Percentiles rank a stretch among this genome's conserved stretches.
phyloP scores from a whole-genome alignment of 2,797 vertebrate genomes.

The Jordanella pulchra region DNA sequence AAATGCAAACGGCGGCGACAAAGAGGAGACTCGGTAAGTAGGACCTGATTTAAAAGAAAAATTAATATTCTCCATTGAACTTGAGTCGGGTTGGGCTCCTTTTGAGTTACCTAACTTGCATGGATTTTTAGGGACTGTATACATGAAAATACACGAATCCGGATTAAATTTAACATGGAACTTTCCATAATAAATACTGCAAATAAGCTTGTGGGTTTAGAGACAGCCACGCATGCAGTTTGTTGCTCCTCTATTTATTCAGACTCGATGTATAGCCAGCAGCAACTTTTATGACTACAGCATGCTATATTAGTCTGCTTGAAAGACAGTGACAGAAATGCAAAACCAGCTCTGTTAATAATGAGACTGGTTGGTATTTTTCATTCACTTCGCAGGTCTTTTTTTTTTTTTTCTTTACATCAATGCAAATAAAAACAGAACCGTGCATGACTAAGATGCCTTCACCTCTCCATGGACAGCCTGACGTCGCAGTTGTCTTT shows the following conservation, averaged over 20 bases:
- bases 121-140: rapidly evolving
- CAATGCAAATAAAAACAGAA: not conserved
- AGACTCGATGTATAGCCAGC: conserved; percentile 10
- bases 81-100: conserved; percentile 34
- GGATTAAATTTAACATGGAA: not conserved
- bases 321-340: not conserved
- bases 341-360: not conserved
- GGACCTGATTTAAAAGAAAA: conserved; percentile 30
- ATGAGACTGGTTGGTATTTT: not conserved
- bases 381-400: conserved; percentile 27
- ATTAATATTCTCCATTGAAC: conserved; percentile 39
- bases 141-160: not conserved
- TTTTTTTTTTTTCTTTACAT: conserved; percentile 1
- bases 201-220: not conserved
- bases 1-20: conserved; percentile 77
- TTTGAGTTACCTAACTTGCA: conserved; percentile 36
- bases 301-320: not conserved
- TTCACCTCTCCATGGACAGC: conserved; percentile 32
- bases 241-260: conserved; percentile 37
- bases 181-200: not conserved
- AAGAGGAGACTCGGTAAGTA: conserved; percentile 79
- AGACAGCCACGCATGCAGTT: conserved; percentile 57
- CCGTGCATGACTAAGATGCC: conserved; percentile 25
- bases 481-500: conserved; percentile 25
- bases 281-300: conserved; percentile 48